Evolutionary conservation across 2,888 invertebrate species (phyloP), one percentile per base, ranked within the genome.

Genomic region (Rhagium mordax): DNA sequence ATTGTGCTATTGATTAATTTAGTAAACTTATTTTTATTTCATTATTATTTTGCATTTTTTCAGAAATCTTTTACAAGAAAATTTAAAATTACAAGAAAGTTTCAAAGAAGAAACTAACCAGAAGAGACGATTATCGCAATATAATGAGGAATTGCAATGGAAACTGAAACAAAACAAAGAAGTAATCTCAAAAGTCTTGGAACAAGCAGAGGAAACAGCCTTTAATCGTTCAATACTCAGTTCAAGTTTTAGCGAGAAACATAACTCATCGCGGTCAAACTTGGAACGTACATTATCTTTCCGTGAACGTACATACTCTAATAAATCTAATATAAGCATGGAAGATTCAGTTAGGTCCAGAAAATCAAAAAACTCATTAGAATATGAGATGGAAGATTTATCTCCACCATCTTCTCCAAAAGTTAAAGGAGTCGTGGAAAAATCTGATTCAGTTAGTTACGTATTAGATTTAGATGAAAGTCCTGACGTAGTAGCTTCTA

Each of bases 131-230:
- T 88, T 96, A 59, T 91, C 92, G 0, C 94, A 95, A 84, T 92
- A 95, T 84, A 97, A 96, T 85, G 98, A 98, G 88, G 96, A 97
- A 87, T 90, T 97, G 2, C 92, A 95, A 82, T 98, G 96, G 92
- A 94, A 94, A 84, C 90, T 97, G 71, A 91, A 94, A 82, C 95
- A 96, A 86, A 95, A 94, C 86, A 93, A 93, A 70, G 94, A 95
- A 87, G 94, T 95, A 55, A 89, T 90, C 16, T 86, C 83, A 33
- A 87, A 87, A 62, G 85, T 89, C 3, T 79, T 87, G 10, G 88
- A 88, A 76, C 85, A 87, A 51, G 82, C 85, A 27, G 80, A 81
- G 62, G 82, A 81, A 18, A 69, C 77, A 6, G 78, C 62, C 1
- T 84, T 86, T 66, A 85, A 82, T 71, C 74, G 82, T 47, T 75